phyloP scores from a whole-genome alignment of 64 coral and sea anemone species.

The Pocillopora verrucosa region DNA sequence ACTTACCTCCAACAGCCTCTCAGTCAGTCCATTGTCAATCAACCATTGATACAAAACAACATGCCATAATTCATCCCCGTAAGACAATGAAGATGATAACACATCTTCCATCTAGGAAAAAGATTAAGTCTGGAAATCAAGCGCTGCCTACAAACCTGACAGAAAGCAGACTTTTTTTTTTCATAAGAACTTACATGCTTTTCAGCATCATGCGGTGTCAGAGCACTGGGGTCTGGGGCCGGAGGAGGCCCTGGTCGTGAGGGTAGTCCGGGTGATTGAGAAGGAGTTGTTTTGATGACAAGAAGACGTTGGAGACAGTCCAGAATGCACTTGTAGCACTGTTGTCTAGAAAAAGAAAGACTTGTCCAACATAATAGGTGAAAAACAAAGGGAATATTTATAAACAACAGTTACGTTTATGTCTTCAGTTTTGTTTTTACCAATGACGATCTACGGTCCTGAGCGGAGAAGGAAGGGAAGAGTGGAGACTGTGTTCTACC shows the following conservation, averaged over 20 bases:
- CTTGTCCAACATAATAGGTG: neutral
- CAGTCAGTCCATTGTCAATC: conserved; percentile 90
- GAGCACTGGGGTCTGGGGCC: conserved; percentile 79
- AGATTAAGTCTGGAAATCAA: neutral
- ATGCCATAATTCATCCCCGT: conserved; percentile 89
- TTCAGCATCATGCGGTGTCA: conserved; percentile 75
- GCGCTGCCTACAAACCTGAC: neutral
- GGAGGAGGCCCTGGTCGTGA: conserved; percentile 85
- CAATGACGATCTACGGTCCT: too few species aligned
- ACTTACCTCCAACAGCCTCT: conserved; percentile 81
- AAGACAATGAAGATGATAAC: conserved; percentile 68
- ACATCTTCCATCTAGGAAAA: conserved; percentile 76
- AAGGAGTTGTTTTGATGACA: conserved; percentile 49
- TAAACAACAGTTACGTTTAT: too few species aligned
- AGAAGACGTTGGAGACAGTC: conserved; percentile 82
- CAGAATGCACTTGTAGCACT: conserved; percentile 90
- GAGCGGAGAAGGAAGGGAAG: too few species aligned
- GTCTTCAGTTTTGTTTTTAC: too few species aligned
- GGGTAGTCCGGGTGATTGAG: conserved; percentile 80
- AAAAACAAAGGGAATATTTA: neutral
- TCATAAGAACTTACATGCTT: conserved; percentile 51
- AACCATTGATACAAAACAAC: conserved; percentile 88
- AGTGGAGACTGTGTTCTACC: too few species aligned
- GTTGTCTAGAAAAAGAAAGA: conserved; percentile 49
- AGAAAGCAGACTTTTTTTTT: neutral